Percentiles rank a stretch among this genome's conserved stretches.
Evolutionary conservation across 2,888 invertebrate genomes (phyloP).

Genomic region (Sesia bembeciformis): DNA sequence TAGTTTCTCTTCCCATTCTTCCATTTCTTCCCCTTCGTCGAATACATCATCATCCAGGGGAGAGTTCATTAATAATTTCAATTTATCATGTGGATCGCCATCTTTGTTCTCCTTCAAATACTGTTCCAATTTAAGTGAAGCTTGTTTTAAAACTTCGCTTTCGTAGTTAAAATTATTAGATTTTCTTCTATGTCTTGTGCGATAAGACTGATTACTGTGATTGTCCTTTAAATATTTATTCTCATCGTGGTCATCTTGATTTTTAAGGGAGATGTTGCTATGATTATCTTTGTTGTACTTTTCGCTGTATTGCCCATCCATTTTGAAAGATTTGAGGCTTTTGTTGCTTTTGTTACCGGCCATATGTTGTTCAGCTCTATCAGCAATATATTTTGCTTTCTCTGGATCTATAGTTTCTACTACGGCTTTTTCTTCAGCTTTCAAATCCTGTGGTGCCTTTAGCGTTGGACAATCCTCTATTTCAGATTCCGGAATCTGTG

Average conservation of each 20-base stretch:
- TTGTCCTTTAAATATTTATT: slow-evolving; percentile 60
- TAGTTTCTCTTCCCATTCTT: slow-evolving; percentile 30
- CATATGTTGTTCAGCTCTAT: slow-evolving; percentile 50
- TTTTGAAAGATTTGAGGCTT: slow-evolving; percentile 56
- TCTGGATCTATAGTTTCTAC: slow-evolving; percentile 56
- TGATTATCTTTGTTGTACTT: slow-evolving; percentile 56
- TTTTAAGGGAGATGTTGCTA: slow-evolving; percentile 51
- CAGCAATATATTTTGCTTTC: slow-evolving; percentile 50
- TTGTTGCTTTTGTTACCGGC: slow-evolving; percentile 49
- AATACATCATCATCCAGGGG: slow-evolving; percentile 43
- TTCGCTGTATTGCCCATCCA: slow-evolving; percentile 55
- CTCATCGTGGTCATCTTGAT: slow-evolving; percentile 55
- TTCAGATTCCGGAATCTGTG: slow-evolving; percentile 64
- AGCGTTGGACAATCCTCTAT: slow-evolving; percentile 67
- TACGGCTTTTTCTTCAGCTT: slow-evolving; percentile 64
- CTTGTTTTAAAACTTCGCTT: slow-evolving; percentile 73
- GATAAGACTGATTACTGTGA: slow-evolving; percentile 57
- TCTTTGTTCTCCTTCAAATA: slow-evolving; percentile 58
- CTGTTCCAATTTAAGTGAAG: slow-evolving; percentile 67
- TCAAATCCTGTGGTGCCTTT: slow-evolving; percentile 66
- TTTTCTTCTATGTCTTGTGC: slow-evolving; percentile 45
- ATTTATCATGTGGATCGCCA: slow-evolving; percentile 29
- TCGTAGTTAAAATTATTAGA: slow-evolving; percentile 76
- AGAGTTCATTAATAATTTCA: slow-evolving; percentile 40
- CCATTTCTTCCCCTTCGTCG: slow-evolving; percentile 21